Conservation (phyloP, 2,113 vertebrate genomes). For the Brachyistius frenatus region DNA sequence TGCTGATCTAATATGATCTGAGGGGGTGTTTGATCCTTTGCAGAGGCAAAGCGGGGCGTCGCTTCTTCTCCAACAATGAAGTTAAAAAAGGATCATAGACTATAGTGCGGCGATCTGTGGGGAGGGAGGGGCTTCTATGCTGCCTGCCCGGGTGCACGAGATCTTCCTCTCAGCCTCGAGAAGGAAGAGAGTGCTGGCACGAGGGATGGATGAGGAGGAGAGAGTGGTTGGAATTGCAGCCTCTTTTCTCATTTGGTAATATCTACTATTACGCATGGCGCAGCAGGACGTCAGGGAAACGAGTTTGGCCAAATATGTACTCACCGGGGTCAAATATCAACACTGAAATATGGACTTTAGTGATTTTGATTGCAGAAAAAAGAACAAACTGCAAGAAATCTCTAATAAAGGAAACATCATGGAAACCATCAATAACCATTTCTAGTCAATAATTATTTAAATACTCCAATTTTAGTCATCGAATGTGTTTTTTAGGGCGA, state of each 20-base stretch:
- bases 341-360: not conserved
- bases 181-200: not conserved
- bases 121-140: constrained; percentile 79
- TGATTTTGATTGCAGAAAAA: no score
- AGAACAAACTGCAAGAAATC: no score
- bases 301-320: not conserved
- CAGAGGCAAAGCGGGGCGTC: constrained; percentile 69
- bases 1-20: constrained; percentile 39
- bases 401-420: no score
- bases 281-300: not conserved
- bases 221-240: not conserved
- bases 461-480: no score
- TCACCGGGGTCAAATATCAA: not conserved
- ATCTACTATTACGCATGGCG: not conserved
- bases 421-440: no score
- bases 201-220: constrained; percentile 22
- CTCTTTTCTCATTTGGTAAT: no score
- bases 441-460: no score
- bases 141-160: constrained; percentile 26
- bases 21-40: constrained; percentile 73
- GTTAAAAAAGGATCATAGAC: constrained; percentile 77
- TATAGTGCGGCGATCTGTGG: constrained; percentile 52
- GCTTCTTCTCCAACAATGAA: constrained; percentile 78
- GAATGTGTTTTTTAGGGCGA: no score
- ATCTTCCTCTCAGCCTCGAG: constrained; percentile 12